These are phyloP conservation scores for Phenganax subtilis DNA, from an alignment of 92 coral and sea anemone species.

Conservation along the genomic window DNA sequence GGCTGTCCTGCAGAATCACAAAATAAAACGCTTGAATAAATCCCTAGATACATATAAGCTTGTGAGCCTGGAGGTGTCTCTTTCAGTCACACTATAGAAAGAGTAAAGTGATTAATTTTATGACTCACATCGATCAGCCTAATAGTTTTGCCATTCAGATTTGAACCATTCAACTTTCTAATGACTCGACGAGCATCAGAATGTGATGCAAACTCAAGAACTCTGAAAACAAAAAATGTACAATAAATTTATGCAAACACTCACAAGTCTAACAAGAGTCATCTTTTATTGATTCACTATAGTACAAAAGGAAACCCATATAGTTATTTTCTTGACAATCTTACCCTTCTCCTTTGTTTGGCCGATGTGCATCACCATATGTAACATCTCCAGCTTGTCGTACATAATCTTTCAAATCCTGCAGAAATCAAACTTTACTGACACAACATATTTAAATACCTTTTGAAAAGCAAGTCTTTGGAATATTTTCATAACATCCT, in stretches of 20 bases:
- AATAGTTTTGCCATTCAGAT: constrained; percentile 78
- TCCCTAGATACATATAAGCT: background rate
- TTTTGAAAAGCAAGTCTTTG: background rate
- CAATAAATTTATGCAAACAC: background rate
- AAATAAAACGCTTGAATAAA: background rate
- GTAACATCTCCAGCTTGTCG: constrained; percentile 97
- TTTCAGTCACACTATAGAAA: background rate
- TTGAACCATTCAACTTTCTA: constrained; percentile 83
- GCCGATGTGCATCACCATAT: constrained; percentile 98
- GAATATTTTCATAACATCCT: background rate
- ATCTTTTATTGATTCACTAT: background rate
- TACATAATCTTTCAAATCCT: constrained; percentile 94
- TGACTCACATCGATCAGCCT: constrained; percentile 75
- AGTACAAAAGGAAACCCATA: too few species aligned
- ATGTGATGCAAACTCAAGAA: constrained; percentile 71
- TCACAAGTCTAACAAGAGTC: background rate
- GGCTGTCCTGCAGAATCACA: constrained; percentile 62
- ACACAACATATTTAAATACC: background rate
- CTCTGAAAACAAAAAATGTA: constrained; percentile 45
- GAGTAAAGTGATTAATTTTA: background rate
- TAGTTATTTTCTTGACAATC: background rate
- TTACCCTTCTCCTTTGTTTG: constrained; percentile 90
- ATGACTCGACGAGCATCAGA: constrained; percentile 70
- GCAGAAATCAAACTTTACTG: constrained; percentile 10
- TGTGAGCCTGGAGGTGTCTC: background rate